Base-by-base conservation (phyloP, 2,113 vertebrate species). In the Toxotes jaculatrix region DNA sequence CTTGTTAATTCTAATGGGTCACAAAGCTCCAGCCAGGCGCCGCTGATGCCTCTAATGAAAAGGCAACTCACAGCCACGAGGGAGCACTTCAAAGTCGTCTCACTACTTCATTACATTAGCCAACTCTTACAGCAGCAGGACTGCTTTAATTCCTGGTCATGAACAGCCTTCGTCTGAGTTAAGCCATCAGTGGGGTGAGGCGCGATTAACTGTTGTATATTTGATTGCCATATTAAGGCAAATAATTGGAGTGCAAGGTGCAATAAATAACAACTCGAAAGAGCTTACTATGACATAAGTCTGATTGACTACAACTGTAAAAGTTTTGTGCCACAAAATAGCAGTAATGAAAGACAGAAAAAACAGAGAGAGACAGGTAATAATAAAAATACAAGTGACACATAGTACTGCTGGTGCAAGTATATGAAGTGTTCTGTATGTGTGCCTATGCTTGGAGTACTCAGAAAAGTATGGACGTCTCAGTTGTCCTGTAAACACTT, bases 231-330 rank as follows among this genome's bases (percentile, higher is more conserved):
- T 81, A 86, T 89, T 87, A 86, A 84, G 79, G 38, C 16, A 77
- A 79, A 90, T 87, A 75, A 89, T 89, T 88, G 88, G 60, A 85
- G 59, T 2, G 36, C 53, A 73, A 60, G 66, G 59, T 73, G 68
- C 62, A 74, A 87, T 91, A 91, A 91, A 90, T 85, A 80, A 88
- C 61, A 43, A 69, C 47, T 86, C 96, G 94, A 95, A 96, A 95
- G 94, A 95, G 96, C 94, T 95, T 95, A 95, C 87, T 93, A 94
- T 77, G 80, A 90, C 76, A 82, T 55, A 55, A 79, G 43, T 77
- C 53, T 96, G 95, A 95, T 94, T 92, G 95, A 95, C 92, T 94
- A 96, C 96, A 96, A 93, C 31, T 23, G 23, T 60, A 57, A 19
- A 55, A 72, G 27, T 23, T 17, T 38, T 36, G 56, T 14, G 16